Conservation (phyloP, 2,888 invertebrate genomes). For the Lithodes maja region DNA sequence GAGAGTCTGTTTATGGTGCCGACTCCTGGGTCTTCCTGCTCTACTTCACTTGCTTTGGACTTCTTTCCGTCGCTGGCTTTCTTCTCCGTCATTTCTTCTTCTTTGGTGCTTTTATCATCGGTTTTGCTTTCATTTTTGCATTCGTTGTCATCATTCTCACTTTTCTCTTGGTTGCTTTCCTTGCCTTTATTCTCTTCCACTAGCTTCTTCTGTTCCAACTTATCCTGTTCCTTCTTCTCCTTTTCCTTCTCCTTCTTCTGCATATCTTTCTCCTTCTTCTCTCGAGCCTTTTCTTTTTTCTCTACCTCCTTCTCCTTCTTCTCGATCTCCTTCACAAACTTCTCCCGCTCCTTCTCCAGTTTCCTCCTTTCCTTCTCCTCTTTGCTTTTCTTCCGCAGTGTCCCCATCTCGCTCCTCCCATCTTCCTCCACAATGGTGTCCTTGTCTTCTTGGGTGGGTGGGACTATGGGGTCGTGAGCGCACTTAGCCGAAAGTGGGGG, state of each 20-base stretch:
- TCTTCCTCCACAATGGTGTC: constrained; percentile 19
- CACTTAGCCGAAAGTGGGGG: constrained; percentile 14
- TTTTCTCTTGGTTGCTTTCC: constrained; percentile 44
- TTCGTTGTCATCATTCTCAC: constrained; percentile 45
- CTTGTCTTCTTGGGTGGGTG: not conserved
- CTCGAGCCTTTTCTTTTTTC: constrained; percentile 49
- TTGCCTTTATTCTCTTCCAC: constrained; percentile 35
- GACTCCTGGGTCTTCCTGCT: constrained; percentile 56
- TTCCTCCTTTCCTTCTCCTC: constrained; percentile 55
- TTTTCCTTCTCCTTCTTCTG: constrained; percentile 41
- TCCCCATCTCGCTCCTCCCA: constrained; percentile 39
- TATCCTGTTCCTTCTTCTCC: constrained; percentile 32
- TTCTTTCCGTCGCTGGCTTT: constrained; percentile 21
- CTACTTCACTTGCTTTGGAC: constrained; percentile 24
- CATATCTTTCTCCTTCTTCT: constrained; percentile 54
- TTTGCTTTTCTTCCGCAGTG: constrained; percentile 43
- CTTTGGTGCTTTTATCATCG: constrained; percentile 23
- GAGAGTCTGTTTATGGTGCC: constrained; percentile 64
- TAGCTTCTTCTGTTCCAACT: constrained; percentile 30
- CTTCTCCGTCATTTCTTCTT: constrained; percentile 1
- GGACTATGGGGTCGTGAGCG: not conserved
- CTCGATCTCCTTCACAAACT: constrained; percentile 47
- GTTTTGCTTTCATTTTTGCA: constrained; percentile 10
- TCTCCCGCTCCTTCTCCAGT: constrained; percentile 49
- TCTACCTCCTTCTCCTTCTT: constrained; percentile 53